Percentiles rank a stretch among this genome's conserved stretches.
Conservation (phyloP, 2,797 vertebrate species). For the Microtus agrestis region DNA sequence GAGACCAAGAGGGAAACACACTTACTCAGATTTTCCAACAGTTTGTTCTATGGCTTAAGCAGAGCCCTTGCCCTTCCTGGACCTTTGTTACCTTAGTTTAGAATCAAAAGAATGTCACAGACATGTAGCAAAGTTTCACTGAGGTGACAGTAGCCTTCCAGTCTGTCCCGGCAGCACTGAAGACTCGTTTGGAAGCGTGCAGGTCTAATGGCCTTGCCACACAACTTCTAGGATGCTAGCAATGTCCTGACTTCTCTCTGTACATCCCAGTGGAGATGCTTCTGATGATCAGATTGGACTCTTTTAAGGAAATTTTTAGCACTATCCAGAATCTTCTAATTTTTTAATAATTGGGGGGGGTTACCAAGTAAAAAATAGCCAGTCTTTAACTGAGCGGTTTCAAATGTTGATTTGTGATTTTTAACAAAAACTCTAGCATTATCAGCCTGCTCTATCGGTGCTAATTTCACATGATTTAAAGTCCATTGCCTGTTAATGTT, state of each 20-base stretch:
- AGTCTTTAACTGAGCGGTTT: not conserved
- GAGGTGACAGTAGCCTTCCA: too few relatives aligned
- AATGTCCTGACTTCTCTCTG: not conserved
- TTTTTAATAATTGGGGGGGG: not conserved
- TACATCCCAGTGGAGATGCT: not conserved
- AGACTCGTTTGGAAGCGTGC: not conserved
- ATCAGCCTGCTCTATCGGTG: not conserved
- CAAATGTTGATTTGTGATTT: not conserved
- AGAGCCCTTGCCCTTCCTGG: not conserved
- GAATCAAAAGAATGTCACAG: not conserved
- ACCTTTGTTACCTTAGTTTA: not conserved
- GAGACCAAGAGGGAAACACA: not conserved
- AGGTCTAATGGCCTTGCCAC: not conserved
- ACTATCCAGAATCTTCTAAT: not conserved
- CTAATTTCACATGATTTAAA: not conserved
- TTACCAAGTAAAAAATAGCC: not conserved
- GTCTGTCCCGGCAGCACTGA: not conserved
- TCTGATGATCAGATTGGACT: not conserved
- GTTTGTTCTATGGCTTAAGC: not conserved
- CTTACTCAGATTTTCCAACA: not conserved
- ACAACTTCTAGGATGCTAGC: not conserved
- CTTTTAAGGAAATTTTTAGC: not conserved
- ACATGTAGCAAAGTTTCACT: not conserved
- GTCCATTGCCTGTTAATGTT: not conserved
- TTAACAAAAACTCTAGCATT: not conserved